Evolutionary conservation across 2,888 invertebrate genomes (phyloP).

Genomic region (Timema cristinae): DNA sequence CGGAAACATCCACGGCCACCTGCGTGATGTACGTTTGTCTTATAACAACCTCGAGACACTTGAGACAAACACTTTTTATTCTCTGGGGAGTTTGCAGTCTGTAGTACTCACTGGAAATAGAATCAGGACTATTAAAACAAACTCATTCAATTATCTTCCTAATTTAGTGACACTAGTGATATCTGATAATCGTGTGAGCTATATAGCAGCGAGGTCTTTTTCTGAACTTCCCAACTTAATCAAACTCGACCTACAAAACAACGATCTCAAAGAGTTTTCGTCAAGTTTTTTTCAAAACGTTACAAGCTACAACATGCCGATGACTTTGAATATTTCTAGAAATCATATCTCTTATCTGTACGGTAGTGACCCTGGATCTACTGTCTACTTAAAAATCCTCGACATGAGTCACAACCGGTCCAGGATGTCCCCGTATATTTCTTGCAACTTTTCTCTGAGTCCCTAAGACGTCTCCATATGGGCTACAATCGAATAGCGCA

Average conservation of each 20-base stretch:
- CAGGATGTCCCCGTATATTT: slow-evolving; percentile 38
- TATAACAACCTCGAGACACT: slow-evolving; percentile 48
- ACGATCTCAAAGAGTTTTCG: slow-evolving; percentile 35
- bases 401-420: slow-evolving; percentile 39
- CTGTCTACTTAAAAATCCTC: slow-evolving; percentile 34
- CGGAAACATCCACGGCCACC: slow-evolving; percentile 60
- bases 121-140: slow-evolving; percentile 35
- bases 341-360: slow-evolving; percentile 35
- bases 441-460: slow-evolving; percentile 34
- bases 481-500: slow-evolving; percentile 40
- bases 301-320: slow-evolving; percentile 31
- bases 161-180: slow-evolving; percentile 43
- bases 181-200: slow-evolving; percentile 41
- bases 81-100: slow-evolving; percentile 37
- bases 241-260: slow-evolving; percentile 41
- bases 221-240: slow-evolving; percentile 41
- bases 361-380: slow-evolving; percentile 28
- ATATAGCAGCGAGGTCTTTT: slow-evolving; percentile 41
- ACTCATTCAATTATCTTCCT: slow-evolving; percentile 41
- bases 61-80: slow-evolving; percentile 46
- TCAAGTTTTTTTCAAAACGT: slow-evolving; percentile 37
- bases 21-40: slow-evolving; percentile 75
- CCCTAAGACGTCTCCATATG: slow-evolving; percentile 39
- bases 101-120: slow-evolving; percentile 39
- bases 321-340: slow-evolving; percentile 37